phyloP scores from a whole-genome alignment of 2,113 vertebrate genomes.

The Aplodontia rufa region DNA sequence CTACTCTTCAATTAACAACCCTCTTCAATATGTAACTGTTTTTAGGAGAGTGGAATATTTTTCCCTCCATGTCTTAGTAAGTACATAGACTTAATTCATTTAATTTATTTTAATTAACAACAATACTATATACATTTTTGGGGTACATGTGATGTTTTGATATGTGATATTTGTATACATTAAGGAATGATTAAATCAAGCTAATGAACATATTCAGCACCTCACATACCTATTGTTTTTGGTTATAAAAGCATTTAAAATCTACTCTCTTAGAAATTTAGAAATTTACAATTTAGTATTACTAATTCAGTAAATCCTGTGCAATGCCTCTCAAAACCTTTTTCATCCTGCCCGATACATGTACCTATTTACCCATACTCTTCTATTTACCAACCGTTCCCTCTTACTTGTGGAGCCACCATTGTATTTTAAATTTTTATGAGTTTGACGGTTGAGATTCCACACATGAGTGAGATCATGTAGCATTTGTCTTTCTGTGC shows the following conservation, averaged over 20 bases:
- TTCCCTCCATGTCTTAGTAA: not conserved
- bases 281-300: not conserved
- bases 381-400: not conserved
- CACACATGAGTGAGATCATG: not conserved
- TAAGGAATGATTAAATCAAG: not conserved
- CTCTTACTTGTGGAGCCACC: not conserved
- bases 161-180: not conserved
- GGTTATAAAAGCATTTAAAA: not conserved
- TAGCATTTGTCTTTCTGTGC: not conserved
- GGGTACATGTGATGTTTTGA: not conserved
- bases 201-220: not conserved
- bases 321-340: not conserved
- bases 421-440: not conserved
- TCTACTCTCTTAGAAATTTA: not conserved
- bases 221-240: not conserved
- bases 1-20: not conserved
- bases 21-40: not conserved
- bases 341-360: not conserved
- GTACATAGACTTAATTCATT: not conserved
- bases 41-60: not conserved
- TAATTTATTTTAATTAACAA: not conserved
- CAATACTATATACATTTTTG: not conserved
- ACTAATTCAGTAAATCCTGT: not conserved
- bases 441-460: not conserved
- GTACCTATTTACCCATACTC: not conserved